Evolutionary conservation across 1,140 invertebrate species (phyloP), one percentile per base, ranked within the genome.

Genomic region (Luehdorfia chinensis): DNA sequence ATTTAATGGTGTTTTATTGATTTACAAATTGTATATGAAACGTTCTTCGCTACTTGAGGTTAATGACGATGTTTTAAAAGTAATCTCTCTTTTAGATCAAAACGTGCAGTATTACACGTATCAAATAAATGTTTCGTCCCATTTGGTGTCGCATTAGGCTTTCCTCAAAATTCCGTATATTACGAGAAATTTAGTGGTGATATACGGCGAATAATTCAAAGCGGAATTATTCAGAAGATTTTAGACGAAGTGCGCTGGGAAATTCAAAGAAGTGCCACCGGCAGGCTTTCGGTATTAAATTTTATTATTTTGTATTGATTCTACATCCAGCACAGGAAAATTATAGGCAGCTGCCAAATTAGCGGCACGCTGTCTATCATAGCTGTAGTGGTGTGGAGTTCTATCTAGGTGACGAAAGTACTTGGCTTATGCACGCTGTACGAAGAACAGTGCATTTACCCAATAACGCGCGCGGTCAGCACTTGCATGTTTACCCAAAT

Each of bases 51-150:
- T n/a, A n/a, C n/a, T n/a, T n/a, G n/a, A n/a, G n/a, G n/a, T n/a
- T n/a, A n/a, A n/a, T n/a, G n/a, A n/a, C n/a, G n/a, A n/a, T n/a
- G n/a, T n/a, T n/a, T n/a, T n/a, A n/a, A n/a, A n/a, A n/a, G n/a
- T n/a, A 11, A 18, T 36, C 28, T 25, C 9, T 31, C n/a, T 69
- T 65, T 54, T 41, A 86, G 84, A 54, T 80, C 80, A n/a, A 92
- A 92, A 53, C 87, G 92, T 46, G 87, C 90, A 3, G 65, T 91
- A 0, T 77, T 94, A 13, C 93, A 94, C 61, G 87, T 93, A 34
- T 92, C 91, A 28, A 84, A 90, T 11, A 89, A 94, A 75, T 94
- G 93, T 59, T 93, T 94, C 50, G 89, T 90, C 0, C 89, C 90
- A 1, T 93, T 92, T 48, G 88, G 90, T 31, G 90, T 94, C 1